Evolutionary conservation across 2,797 vertebrate genomes (phyloP).

Genomic region (Chiloscyllium punctatum): DNA sequence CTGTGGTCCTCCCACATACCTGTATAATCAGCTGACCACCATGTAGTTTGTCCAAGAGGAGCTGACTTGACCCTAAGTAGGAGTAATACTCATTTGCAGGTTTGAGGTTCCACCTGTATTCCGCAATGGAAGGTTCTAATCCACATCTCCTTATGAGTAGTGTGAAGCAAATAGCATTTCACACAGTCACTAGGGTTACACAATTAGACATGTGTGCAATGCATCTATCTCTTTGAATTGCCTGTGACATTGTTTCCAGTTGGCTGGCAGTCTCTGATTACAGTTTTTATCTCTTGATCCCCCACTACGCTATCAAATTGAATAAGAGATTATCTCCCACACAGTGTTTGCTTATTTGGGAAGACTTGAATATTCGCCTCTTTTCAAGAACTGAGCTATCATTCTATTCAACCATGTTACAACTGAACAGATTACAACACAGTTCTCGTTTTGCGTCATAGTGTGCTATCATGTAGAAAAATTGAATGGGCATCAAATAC

Average conservation of each 20-base stretch:
- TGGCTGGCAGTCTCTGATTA: constrained; percentile 15
- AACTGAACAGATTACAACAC: not conserved
- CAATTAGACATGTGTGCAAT: not conserved
- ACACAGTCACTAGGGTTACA: not conserved
- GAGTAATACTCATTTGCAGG: too few relatives aligned
- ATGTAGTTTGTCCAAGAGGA: too few relatives aligned
- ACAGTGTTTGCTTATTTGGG: not conserved
- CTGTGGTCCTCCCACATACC: too few relatives aligned
- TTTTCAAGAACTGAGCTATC: not conserved
- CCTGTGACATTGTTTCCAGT: constrained; percentile 1
- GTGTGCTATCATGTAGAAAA: not conserved
- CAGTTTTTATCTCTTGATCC: constrained; percentile 19
- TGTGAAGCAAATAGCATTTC: not conserved
- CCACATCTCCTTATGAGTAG: not conserved
- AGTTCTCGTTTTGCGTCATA: not conserved
- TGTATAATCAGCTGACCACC: too few relatives aligned
- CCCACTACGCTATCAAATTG: not conserved
- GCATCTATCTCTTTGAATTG: not conserved
- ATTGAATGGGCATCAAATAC: not conserved
- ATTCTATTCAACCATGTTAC: not conserved
- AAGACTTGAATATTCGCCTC: not conserved
- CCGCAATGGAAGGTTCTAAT: not conserved
- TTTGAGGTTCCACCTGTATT: not conserved
- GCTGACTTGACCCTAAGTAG: too few relatives aligned
- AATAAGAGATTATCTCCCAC: not conserved